A percentile compares a stretch with the other conserved stretches of the same genome.
phyloP scores from a whole-genome alignment of 2,797 vertebrate species.

The Poeciliopsis gracilis region DNA sequence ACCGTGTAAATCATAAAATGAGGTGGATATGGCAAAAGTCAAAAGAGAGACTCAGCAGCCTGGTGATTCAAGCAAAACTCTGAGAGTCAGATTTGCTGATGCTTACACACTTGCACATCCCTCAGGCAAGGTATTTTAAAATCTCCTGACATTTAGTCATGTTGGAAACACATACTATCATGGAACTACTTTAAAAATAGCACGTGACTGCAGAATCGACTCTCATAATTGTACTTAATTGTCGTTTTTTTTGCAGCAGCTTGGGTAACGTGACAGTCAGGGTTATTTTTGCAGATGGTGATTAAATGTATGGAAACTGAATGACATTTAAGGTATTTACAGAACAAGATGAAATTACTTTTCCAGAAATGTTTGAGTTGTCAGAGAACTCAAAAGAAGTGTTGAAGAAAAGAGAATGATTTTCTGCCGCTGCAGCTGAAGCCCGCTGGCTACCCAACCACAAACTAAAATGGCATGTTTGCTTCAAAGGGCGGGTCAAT shows the following conservation, averaged over 20 bases:
- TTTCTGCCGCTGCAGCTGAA: neutral
- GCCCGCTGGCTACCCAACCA: conserved; percentile 14
- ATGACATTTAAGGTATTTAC: conserved; percentile 31
- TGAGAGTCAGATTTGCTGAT: conserved; percentile 12
- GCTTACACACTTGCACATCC: neutral
- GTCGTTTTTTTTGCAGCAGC: conserved; percentile 3
- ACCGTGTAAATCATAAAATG: conserved; percentile 11
- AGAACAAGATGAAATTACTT: conserved; percentile 15
- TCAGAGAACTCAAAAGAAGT: conserved; percentile 15
- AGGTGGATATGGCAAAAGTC: neutral
- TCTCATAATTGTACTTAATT: neutral
- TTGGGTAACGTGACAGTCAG: neutral
- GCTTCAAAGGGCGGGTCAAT: conserved; percentile 39
- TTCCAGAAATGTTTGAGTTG: conserved; percentile 2
- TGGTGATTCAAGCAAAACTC: neutral
- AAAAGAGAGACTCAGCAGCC: conserved; percentile 1
- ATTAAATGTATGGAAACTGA: conserved; percentile 32
- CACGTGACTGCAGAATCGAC: neutral
- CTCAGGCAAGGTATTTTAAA: conserved; percentile 4
- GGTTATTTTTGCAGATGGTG: conserved; percentile 4
- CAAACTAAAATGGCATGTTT: conserved; percentile 1
- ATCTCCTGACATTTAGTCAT: conserved; percentile 7
- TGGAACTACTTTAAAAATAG: neutral
- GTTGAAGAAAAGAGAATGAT: neutral
- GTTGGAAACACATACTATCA: neutral